phyloP scores from a whole-genome alignment of 1,140 invertebrate genomes.

The Drosophila guanche region DNA sequence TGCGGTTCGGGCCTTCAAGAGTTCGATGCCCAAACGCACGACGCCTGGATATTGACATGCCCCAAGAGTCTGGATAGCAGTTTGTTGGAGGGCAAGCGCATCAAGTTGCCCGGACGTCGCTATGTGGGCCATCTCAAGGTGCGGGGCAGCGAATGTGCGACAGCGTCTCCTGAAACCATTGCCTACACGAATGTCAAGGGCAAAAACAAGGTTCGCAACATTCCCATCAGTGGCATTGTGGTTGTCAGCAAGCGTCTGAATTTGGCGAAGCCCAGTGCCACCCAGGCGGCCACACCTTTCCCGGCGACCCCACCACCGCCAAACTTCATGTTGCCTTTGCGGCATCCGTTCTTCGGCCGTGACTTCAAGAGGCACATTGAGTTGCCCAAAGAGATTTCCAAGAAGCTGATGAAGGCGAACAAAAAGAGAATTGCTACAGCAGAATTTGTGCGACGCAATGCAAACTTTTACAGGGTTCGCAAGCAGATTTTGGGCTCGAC shows the following conservation, averaged over 20 bases:
- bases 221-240: constrained; percentile 38
- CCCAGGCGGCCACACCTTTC: background rate
- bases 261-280: background rate
- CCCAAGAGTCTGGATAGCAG: constrained; percentile 39
- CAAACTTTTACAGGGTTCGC: constrained; percentile 54
- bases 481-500: constrained; percentile 16
- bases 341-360: constrained; percentile 64
- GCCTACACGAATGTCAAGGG: constrained; percentile 52
- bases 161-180: constrained; percentile 13
- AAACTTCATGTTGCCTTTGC: constrained; percentile 21
- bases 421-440: background rate
- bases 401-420: constrained; percentile 25
- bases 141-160: constrained; percentile 16
- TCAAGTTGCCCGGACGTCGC: constrained; percentile 61
- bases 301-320: constrained; percentile 9
- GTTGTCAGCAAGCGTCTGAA: constrained; percentile 50
- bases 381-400: constrained; percentile 11
- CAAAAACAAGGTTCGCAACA: constrained; percentile 21
- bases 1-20: constrained; percentile 15
- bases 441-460: background rate
- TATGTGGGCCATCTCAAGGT: constrained; percentile 45
- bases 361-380: constrained; percentile 47
- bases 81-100: constrained; percentile 26
- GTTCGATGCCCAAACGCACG: constrained; percentile 45
- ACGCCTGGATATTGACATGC: constrained; percentile 65